phyloP scores from a whole-genome alignment of 2,888 invertebrate species.

The Gymnoscelis rufifasciata region DNA sequence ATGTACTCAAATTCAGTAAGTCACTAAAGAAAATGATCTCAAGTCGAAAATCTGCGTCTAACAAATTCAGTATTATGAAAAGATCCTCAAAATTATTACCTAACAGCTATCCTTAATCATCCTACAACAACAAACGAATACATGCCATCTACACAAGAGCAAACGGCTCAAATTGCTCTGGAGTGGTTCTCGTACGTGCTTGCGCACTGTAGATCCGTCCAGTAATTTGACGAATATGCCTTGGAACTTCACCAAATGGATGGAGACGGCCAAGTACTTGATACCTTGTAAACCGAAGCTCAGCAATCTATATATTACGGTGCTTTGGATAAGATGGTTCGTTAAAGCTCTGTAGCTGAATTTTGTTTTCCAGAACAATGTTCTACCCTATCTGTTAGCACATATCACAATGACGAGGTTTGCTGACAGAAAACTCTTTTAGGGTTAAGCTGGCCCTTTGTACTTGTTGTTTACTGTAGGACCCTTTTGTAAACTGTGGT shows the following conservation, averaged over 20 bases:
- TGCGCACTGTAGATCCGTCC: conserved; percentile 13
- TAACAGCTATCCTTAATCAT: conserved; percentile 17
- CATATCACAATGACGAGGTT: too few relatives aligned
- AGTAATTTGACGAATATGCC: conserved; percentile 47
- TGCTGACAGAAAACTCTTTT: too few relatives aligned
- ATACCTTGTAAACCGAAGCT: conserved; percentile 23
- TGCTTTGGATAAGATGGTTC: conserved; percentile 9
- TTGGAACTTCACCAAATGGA: conserved; percentile 48
- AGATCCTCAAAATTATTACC: neutral
- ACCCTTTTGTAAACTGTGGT: too few relatives aligned
- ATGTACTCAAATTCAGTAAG: too few relatives aligned
- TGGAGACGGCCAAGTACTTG: conserved; percentile 27
- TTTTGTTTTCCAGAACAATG: too few relatives aligned
- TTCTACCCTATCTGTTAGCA: too few relatives aligned
- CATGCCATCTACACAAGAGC: conserved; percentile 1
- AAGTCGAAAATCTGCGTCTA: too few relatives aligned
- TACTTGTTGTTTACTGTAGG: too few relatives aligned
- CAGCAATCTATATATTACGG: conserved; percentile 3
- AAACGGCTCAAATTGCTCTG: conserved; percentile 10
- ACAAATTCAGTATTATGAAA: too few relatives aligned
- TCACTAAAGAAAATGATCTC: too few relatives aligned
- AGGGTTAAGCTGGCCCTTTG: too few relatives aligned
- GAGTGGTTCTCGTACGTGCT: conserved; percentile 13
- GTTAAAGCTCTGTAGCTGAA: too few relatives aligned
- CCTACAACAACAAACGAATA: conserved; percentile 2